Evolutionary conservation across 53 echinoderm and acorn worm genomes (phyloP).

Genomic region (Actinopyga echinites): DNA sequence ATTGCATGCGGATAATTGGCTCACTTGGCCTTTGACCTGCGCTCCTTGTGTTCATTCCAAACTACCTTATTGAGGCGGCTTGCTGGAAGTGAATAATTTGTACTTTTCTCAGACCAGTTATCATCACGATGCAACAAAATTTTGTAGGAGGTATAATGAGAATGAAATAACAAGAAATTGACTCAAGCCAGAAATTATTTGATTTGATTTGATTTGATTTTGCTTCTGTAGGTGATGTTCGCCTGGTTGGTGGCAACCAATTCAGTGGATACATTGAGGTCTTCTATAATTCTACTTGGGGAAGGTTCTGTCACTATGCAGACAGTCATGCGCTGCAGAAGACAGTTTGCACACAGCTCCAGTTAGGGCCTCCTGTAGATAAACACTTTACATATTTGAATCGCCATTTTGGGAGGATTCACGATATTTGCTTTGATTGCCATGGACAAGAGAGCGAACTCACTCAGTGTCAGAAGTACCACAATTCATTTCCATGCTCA

Average conservation of each 20-base stretch:
- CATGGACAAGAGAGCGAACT: neutral
- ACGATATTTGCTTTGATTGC: neutral
- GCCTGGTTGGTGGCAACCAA: neutral
- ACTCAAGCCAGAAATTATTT: too few species aligned
- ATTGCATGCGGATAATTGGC: too few species aligned
- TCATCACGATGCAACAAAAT: too few species aligned
- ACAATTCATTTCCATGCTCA: neutral
- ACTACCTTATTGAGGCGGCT: too few species aligned
- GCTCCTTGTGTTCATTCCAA: too few species aligned
- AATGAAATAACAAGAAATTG: too few species aligned
- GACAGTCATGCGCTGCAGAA: neutral
- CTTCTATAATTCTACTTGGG: conserved; percentile 2
- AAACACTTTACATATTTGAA: neutral
- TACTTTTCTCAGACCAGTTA: too few species aligned
- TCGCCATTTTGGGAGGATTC: neutral
- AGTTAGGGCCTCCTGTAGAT: conserved; percentile 2
- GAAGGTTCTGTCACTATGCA: neutral
- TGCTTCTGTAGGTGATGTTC: neutral
- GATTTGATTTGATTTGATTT: neutral
- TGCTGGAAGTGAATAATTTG: too few species aligned
- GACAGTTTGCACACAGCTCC: neutral
- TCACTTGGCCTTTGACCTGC: too few species aligned
- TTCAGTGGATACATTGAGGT: conserved; percentile 5
- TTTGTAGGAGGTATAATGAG: too few species aligned
- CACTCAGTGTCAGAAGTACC: neutral